A percentile compares a stretch with the other conserved stretches of the same genome.
Evolutionary conservation across 2,113 vertebrate species (phyloP).

Genomic region (Chinchilla lanigera): DNA sequence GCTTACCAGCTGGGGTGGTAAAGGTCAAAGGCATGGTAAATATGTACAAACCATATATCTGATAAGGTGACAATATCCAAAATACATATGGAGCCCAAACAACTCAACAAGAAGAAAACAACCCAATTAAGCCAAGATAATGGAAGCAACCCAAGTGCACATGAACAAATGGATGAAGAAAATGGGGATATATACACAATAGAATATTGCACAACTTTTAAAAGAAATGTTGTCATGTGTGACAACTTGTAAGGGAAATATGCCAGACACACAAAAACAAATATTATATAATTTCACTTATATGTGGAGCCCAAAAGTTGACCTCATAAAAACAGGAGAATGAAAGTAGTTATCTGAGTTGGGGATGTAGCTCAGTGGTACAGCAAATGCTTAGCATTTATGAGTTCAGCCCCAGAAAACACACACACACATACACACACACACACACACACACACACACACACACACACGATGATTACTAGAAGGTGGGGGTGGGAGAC

Average conservation of each 20-base stretch:
- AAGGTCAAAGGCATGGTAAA: constrained; percentile 69
- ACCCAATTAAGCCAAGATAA: neutral
- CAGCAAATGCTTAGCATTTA: neutral
- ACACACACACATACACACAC: neutral
- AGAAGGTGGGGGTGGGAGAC: neutral
- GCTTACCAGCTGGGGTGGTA: constrained; percentile 9
- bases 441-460: neutral
- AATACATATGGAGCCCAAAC: neutral
- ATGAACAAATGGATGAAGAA: neutral
- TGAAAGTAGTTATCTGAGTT: neutral
- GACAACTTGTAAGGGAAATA: neutral
- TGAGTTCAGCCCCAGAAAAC: neutral
- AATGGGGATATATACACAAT: neutral
- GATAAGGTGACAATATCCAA: neutral
- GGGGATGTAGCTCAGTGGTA: neutral
- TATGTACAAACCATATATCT: neutral
- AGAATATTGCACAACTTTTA: neutral
- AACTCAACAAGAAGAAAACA: neutral
- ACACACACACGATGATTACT: neutral
- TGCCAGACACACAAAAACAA: neutral
- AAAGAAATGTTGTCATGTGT: neutral
- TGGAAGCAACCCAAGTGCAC: neutral
- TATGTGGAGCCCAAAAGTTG: neutral
- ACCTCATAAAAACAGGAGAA: neutral
- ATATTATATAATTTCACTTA: neutral